Percentiles rank a stretch among this genome's conserved stretches.
Conservation (phyloP, 2,797 vertebrate species). For the Vultur gryphus region DNA sequence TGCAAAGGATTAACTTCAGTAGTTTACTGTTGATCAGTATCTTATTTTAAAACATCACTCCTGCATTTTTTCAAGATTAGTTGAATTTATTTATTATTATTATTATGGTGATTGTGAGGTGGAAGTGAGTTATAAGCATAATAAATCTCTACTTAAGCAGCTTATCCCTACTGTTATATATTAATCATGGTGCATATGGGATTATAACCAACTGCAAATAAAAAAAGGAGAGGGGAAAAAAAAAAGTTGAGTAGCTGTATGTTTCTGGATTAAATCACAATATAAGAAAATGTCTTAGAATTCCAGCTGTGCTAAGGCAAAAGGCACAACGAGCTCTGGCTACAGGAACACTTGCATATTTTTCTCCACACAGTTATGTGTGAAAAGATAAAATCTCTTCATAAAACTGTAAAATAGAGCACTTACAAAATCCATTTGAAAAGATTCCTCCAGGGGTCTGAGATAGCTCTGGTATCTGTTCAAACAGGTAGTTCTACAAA, state of each 20-base stretch:
- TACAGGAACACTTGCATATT: not conserved
- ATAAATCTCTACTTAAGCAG: slow-evolving; percentile 1
- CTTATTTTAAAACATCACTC: not conserved
- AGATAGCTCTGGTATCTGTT: not conserved
- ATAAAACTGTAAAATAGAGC: not conserved
- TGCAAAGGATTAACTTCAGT: not conserved
- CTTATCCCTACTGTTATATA: not conserved
- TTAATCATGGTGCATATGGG: not conserved
- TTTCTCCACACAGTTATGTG: not conserved
- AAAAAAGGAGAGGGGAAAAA: fast-evolving
- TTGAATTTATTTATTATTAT: not conserved
- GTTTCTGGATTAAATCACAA: not conserved
- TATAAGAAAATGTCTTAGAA: not conserved
- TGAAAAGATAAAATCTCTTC: slow-evolving; percentile 4
- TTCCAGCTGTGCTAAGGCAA: not conserved
- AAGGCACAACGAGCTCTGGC: not conserved
- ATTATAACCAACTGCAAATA: not conserved
- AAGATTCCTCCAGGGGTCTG: not conserved
- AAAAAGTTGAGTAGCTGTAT: not conserved
- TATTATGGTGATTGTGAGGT: not conserved
- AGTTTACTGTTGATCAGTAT: not conserved
- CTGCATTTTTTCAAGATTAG: not conserved
- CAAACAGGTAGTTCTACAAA: not conserved
- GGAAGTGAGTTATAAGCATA: not conserved
- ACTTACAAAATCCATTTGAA: slow-evolving; percentile 5